Evolutionary conservation across 2,113 vertebrate genomes (phyloP), one percentile per base, ranked within the genome.

Genomic region (Zapus hudsonius): DNA sequence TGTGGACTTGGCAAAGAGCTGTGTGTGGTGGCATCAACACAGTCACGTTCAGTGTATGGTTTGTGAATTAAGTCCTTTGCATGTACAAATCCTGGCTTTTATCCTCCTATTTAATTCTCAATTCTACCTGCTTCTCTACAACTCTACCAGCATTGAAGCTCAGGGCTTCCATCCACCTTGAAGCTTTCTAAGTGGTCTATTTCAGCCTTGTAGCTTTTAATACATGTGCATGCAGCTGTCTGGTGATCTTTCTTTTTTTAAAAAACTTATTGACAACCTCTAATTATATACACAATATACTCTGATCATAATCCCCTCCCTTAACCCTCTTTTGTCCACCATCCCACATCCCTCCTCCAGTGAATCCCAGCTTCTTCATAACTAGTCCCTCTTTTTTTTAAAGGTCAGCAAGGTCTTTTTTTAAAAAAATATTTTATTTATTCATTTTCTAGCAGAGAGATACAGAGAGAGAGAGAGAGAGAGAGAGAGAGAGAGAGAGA

Each of bases 61-160:
- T 63, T 87, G 74, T 95, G 31, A 72, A 40, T 25, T 52, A 27
- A 89, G 92, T 52, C 38, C 63, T 91, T 15, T 42, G 89, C 23
- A 70, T 7, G 23, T 44, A 52, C 16, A 47, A 78, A 74, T 44
- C 3, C 0, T 66, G 85, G 27, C n/a, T 31, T 72, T 72, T 55
- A 81, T n/a, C 4, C 2, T 42, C 61, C 12, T 52, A 17, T 76
- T 82, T 55, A 85, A 80, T 69, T 91, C 23, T 91, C 8, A 73
- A 4, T 79, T 67, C 52, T 73, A 67, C 8, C 25, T 7, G 63
- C 19, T 83, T 87, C 38, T 87, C 17, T 36, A 23, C 47, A 78
- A 40, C 31, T 29, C 7, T 73, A 40, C 17, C 22, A 44, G 38
- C 22, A 22, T 80, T 42, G 25, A 70, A 91, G 40, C 61, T 89